phyloP scores from a whole-genome alignment of 2,113 vertebrate genomes.

The Ondatra zibethicus region DNA sequence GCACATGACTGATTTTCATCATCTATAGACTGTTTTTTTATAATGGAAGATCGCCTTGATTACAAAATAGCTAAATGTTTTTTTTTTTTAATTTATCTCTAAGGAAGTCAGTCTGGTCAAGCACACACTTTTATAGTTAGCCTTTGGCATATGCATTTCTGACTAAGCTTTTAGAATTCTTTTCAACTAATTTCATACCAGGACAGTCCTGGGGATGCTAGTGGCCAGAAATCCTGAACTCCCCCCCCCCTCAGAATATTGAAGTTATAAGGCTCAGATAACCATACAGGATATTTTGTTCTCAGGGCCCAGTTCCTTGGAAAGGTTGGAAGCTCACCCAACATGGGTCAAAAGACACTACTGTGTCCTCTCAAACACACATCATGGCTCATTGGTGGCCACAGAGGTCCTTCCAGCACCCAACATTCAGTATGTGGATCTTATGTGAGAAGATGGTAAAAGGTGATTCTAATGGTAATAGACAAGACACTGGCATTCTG shows the following conservation, averaged over 20 bases:
- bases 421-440: neutral
- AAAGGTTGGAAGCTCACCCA: neutral
- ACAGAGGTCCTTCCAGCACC: neutral
- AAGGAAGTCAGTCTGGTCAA: neutral
- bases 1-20: neutral
- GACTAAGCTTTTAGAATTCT: neutral
- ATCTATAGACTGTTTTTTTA: neutral
- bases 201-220: neutral
- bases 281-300: neutral
- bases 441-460: neutral
- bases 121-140: neutral
- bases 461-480: neutral
- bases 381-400: neutral
- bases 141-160: neutral
- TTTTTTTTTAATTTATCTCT: neutral
- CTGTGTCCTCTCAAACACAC: fast-evolving
- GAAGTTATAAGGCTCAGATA: neutral
- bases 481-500: neutral
- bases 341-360: neutral
- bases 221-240: neutral
- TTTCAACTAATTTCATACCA: neutral
- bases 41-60: neutral
- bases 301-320: neutral
- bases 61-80: neutral
- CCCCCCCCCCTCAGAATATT: too few species aligned